Evolutionary conservation across 2,113 vertebrate genomes (phyloP).

Genomic region (Sorex araneus): DNA sequence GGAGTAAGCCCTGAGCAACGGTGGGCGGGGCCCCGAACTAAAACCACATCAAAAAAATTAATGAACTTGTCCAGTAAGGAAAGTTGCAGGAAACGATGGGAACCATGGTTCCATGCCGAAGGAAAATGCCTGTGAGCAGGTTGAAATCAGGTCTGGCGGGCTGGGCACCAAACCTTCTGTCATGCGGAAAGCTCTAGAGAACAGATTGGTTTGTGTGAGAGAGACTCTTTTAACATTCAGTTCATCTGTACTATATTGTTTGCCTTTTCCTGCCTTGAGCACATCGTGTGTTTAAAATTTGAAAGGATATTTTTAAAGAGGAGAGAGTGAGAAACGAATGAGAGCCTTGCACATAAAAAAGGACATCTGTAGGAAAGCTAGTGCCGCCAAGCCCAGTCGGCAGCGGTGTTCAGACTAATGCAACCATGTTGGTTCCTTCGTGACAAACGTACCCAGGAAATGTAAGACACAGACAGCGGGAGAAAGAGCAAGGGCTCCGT

Average conservation of each 20-base stretch:
- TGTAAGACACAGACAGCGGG: background rate
- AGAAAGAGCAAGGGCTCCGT: background rate
- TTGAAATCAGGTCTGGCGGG: background rate
- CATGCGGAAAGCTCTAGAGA: background rate
- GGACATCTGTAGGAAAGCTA: background rate
- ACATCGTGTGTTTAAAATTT: conserved; percentile 60
- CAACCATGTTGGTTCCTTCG: background rate
- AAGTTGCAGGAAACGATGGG: background rate
- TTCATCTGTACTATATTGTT: conserved; percentile 25
- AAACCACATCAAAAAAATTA: too few relatives aligned
- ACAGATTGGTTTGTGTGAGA: background rate
- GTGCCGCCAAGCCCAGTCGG: background rate
- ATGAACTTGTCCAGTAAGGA: background rate
- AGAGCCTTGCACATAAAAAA: background rate
- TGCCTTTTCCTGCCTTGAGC: conserved; percentile 36
- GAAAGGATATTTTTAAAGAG: conserved; percentile 32
- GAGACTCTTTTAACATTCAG: conserved; percentile 18
- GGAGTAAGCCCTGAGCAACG: too few relatives aligned
- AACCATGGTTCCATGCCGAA: background rate
- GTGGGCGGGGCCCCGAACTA: too few relatives aligned
- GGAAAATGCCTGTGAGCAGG: background rate
- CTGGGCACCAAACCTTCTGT: background rate
- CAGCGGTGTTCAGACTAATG: background rate
- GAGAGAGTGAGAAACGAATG: background rate
- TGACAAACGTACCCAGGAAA: background rate